Evolutionary conservation across 2,888 invertebrate genomes (phyloP), one percentile per base, ranked within the genome.

Genomic region (Epirrita christyi): DNA sequence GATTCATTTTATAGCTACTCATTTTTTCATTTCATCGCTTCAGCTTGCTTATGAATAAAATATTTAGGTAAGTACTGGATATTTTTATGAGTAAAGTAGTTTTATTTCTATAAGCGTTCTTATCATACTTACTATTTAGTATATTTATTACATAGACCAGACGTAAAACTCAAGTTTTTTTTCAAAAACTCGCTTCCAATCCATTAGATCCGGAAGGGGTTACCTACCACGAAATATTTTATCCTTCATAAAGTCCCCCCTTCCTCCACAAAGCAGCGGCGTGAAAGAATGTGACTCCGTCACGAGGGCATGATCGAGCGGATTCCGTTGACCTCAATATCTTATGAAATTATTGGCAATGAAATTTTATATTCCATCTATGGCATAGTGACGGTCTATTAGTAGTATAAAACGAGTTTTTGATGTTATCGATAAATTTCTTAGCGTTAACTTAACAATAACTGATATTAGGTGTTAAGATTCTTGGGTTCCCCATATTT

Each of bases 271-370:
- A 11, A 10, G 14, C 27, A 15, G 36, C 10, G 49, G 62, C 68
- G 64, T 58, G 67, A 34, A 61, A 60, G 70, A 68, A 71, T 71
- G 67, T 61, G 46, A 13, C 59, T 11, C 41, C 59, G 55, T 47
- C 44, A 55, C 54, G 47, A 47, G 52, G 36, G 36, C 59, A 37
- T 61, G 67, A 65, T 61, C 58, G 60, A 64, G 61, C 49, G 56
- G 59, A 65, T 61, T 66, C 61, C 63, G 47, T 56, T 67, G 67
- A 67, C 70, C 70, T 64, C 63, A 64, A 70, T 70, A 67, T 63
- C 60, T 61, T 63, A 67, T 60, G 61, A 62, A 67, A 67, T 67
- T 67, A 67, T 67, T 61, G 63, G 65, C 59, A 65, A 45, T 65
- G 65, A 67, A 62, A 63, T 66, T 66, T 66, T 66, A 66, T 66